Percentiles rank a stretch among this genome's conserved stretches.
Evolutionary conservation across 2,113 vertebrate genomes (phyloP).

Genomic region (Hippocampus zosterae): DNA sequence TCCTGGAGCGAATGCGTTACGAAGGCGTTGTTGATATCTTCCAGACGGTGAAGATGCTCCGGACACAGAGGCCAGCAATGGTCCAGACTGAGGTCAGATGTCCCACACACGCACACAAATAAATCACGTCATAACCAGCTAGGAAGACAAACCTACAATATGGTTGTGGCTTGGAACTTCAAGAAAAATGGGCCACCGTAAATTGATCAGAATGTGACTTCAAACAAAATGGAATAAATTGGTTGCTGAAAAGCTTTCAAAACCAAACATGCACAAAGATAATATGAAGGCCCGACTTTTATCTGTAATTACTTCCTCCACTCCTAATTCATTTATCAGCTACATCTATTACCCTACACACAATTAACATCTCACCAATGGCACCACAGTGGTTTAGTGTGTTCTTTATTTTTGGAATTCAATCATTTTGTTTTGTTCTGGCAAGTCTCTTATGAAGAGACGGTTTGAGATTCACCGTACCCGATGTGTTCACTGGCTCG

Average conservation of each 20-base stretch:
- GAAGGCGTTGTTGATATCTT: conserved; percentile 98
- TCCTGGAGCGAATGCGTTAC: conserved; percentile 96
- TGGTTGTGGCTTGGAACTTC: not conserved
- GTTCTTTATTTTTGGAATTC: not conserved
- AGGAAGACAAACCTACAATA: too few species aligned
- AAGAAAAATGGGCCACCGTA: not conserved
- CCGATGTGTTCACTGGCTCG: not conserved
- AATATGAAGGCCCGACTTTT: not conserved
- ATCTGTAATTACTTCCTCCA: not conserved
- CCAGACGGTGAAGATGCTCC: conserved; percentile 98
- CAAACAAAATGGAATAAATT: not conserved
- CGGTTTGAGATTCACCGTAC: not conserved
- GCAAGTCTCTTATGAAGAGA: not conserved
- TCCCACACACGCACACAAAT: not conserved
- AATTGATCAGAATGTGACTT: not conserved
- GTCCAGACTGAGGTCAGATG: conserved; percentile 92
- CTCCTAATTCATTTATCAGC: not conserved
- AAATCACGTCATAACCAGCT: not conserved
- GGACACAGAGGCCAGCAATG: conserved; percentile 96
- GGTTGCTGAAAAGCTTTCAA: not conserved
- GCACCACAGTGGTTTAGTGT: not conserved
- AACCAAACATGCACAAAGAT: not conserved
- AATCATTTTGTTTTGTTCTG: not conserved
- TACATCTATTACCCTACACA: not conserved
- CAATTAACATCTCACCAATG: not conserved